A percentile compares a stretch with the other conserved stretches of the same genome.
phyloP scores from a whole-genome alignment of 2,888 invertebrate species.

The Gerris lacustris region DNA sequence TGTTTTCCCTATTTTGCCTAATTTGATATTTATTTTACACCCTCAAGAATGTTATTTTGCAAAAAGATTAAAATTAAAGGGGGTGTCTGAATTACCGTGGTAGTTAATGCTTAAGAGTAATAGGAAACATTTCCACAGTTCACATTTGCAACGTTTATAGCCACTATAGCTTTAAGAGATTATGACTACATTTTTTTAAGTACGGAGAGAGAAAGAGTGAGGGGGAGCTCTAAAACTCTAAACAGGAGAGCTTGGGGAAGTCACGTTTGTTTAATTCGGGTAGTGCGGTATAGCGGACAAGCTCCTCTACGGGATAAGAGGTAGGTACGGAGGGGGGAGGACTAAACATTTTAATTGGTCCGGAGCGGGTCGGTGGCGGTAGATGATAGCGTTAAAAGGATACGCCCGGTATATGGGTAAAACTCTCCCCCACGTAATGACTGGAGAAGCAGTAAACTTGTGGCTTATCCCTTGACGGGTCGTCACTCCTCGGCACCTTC shows the following conservation, averaged over 20 bases:
- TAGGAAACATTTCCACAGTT: not conserved
- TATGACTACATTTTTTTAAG: constrained; percentile 5
- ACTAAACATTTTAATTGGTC: constrained; percentile 5
- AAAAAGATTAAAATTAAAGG: too few species aligned
- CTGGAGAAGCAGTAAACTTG: constrained; percentile 3
- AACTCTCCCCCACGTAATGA: not conserved
- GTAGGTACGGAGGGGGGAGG: not conserved
- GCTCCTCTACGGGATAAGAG: not conserved
- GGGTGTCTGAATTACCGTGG: too few species aligned
- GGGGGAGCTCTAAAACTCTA: not conserved
- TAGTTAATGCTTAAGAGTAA: not conserved
- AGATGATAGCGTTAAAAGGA: constrained; percentile 5
- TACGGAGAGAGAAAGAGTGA: not conserved
- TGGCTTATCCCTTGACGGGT: constrained; percentile 2
- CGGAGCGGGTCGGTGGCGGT: not conserved
- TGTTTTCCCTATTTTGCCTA: too few species aligned
- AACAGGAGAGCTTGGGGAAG: not conserved
- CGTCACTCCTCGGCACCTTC: constrained; percentile 1
- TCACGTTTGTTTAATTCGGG: constrained; percentile 5
- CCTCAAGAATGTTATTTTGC: too few species aligned
- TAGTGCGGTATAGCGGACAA: constrained; percentile 1
- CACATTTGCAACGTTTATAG: not conserved
- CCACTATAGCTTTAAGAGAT: constrained; percentile 5
- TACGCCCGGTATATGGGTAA: not conserved
- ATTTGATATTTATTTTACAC: too few species aligned